Evolutionary conservation across 2,113 vertebrate species (phyloP), one percentile per base, ranked within the genome.

Genomic region (Genyomyrus donnyi): DNA sequence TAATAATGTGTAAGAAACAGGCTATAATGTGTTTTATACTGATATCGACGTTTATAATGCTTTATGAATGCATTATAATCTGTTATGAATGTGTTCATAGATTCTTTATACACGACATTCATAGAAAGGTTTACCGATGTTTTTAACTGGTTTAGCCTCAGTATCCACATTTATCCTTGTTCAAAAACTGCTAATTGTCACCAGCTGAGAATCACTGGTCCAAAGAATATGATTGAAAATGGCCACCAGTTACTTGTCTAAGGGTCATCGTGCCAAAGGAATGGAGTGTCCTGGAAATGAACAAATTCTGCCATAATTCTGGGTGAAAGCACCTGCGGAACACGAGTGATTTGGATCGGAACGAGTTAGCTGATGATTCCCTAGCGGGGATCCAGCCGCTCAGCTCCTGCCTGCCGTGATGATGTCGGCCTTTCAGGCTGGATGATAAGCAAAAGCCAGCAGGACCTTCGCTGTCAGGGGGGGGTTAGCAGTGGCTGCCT

Each of bases 221-320:
- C n/a, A 70, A 70, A 13, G 62, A 70, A 27, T 27, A 70, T 31
- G 62, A 70, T 70, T 13, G 10, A 70, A 85, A 85, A 85, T 85
- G 42, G 83, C 42, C 2, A 3, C 46, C 45, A 46, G 27, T 46
- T n/a, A 24, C 3, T 31, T 7, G 42, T 48, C 46, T 42, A 92
- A 87, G 83, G 62, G 48, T 35, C 85, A 70, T 88, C 91, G 88
- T 10, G 62, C 62, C 52, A 84, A 49, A 83, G 84, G 87, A 89
- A 88, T 48, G 21, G 56, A 56, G 89, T 21, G 42, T 39, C 74
- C 11, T 70, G 62, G 27, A 31, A 70, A 70, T 6, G 86, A 56
- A 3, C 11, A 46, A 91, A 88, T 70, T 11, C 77, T 66, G 31
- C 66, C 48, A n/a, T 48, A 88, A 91, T n/a, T 87, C 90, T 56